Conservation (phyloP, 2,797 vertebrate species). For the Sphenodon punctatus region DNA sequence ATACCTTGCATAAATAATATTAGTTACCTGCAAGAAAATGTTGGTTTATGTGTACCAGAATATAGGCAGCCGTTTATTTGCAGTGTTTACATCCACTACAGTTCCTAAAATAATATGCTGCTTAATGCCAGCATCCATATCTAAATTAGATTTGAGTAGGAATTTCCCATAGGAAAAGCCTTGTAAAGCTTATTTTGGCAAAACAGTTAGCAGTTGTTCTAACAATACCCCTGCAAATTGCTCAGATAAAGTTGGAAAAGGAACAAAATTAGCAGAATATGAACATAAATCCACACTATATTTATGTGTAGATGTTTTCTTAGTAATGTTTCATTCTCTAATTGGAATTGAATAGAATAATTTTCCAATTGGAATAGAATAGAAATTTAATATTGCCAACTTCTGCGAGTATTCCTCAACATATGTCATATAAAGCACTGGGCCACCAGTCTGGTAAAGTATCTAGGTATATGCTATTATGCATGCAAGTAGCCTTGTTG, state of each 20-base stretch:
- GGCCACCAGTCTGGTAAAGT: background rate
- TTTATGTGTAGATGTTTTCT: background rate
- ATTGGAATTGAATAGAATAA: background rate
- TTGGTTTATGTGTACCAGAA: background rate
- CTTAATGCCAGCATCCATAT: background rate
- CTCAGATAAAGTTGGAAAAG: background rate
- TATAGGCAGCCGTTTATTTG: background rate
- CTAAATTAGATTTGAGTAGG: background rate
- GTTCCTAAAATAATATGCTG: background rate
- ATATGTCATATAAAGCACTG: background rate
- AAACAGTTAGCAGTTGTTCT: background rate
- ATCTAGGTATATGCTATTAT: background rate
- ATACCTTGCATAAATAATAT: background rate
- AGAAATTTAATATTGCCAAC: background rate
- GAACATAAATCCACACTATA: background rate
- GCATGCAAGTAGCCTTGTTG: background rate
- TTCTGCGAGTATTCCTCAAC: background rate
- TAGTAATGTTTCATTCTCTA: background rate
- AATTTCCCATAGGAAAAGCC: background rate
- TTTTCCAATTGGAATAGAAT: background rate
- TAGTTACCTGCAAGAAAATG: background rate
- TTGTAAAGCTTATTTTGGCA: background rate
- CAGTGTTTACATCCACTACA: fast-evolving
- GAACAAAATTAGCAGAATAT: background rate
- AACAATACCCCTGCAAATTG: background rate